Percentiles rank a stretch among this genome's conserved stretches.
phyloP scores from a whole-genome alignment of 2,888 invertebrate species.

The Acanthosepion lycidas region DNA sequence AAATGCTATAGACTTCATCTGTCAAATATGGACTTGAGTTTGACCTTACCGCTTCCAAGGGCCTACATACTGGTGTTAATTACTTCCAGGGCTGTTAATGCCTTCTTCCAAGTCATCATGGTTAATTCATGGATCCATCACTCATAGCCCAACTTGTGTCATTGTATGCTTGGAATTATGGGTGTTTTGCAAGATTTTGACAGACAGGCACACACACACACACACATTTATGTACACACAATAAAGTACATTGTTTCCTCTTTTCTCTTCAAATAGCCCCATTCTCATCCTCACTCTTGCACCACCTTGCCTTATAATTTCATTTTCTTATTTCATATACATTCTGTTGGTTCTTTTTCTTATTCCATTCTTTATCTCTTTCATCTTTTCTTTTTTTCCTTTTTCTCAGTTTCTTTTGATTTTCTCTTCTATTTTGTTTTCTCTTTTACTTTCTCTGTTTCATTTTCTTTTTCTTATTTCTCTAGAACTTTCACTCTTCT shows the following conservation, averaged over 20 bases:
- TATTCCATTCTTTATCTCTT: neutral
- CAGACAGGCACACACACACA: neutral
- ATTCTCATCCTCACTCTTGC: neutral
- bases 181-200: conserved; percentile 33
- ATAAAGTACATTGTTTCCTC: neutral
- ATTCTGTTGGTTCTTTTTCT: neutral
- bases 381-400: neutral
- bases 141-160: conserved; percentile 33
- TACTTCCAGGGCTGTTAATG: conserved; percentile 5
- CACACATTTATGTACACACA: neutral
- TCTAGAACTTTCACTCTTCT: neutral
- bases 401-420: neutral
- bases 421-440: neutral
- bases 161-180: neutral
- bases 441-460: neutral
- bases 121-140: neutral
- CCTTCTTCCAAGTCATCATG: conserved; percentile 1
- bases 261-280: neutral
- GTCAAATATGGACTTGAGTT: conserved; percentile 20
- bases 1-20: conserved; percentile 10
- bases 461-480: neutral
- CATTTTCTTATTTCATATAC: neutral
- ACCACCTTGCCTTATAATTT: neutral
- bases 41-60: neutral
- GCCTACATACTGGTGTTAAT: conserved; percentile 17